phyloP scores from a whole-genome alignment of 1,140 invertebrate genomes.

The Drepana arcuata region DNA sequence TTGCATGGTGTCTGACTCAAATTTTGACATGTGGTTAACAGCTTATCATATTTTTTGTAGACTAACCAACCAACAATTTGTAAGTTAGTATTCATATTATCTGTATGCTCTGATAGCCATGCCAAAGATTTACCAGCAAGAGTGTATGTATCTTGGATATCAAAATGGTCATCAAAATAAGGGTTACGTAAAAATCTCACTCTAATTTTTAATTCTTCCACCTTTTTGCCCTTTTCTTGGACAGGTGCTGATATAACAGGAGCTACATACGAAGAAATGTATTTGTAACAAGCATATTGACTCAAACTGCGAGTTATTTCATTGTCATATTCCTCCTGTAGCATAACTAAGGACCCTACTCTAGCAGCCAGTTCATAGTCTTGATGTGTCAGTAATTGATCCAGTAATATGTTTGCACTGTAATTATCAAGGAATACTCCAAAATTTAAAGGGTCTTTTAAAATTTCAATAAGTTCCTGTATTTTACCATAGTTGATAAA shows the following conservation, averaged over 20 bases:
- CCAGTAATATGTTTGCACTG: conserved; percentile 85
- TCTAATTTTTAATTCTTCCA: conserved; percentile 83
- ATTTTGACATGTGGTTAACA: conserved; percentile 49
- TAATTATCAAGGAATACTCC: conserved; percentile 91
- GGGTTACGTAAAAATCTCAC: conserved; percentile 86
- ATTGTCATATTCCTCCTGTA: conserved; percentile 90
- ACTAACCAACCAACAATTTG: conserved; percentile 79
- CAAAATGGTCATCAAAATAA: conserved; percentile 91
- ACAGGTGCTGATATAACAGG: conserved; percentile 51
- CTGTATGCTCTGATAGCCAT: conserved; percentile 72
- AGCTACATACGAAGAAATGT: conserved; percentile 74
- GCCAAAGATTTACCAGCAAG: conserved; percentile 86
- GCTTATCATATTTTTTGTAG: conserved; percentile 78
- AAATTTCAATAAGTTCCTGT: conserved; percentile 78
- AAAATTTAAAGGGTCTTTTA: conserved; percentile 88
- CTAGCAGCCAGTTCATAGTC: conserved; percentile 82
- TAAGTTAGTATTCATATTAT: conserved; percentile 76
- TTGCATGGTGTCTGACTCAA: conserved; percentile 34
- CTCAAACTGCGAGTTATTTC: conserved; percentile 79
- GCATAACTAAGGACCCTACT: conserved; percentile 84
- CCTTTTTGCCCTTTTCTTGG: conserved; percentile 49
- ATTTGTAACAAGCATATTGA: conserved; percentile 84
- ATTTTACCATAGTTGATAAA: conserved; percentile 74
- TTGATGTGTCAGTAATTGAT: conserved; percentile 80
- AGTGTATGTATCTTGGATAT: conserved; percentile 78